Percentiles rank a stretch among this genome's conserved stretches.
These are phyloP conservation scores for Drosophila bifasciata DNA, from an alignment of 1,140 invertebrate genomes.

Conservation along the genomic window DNA sequence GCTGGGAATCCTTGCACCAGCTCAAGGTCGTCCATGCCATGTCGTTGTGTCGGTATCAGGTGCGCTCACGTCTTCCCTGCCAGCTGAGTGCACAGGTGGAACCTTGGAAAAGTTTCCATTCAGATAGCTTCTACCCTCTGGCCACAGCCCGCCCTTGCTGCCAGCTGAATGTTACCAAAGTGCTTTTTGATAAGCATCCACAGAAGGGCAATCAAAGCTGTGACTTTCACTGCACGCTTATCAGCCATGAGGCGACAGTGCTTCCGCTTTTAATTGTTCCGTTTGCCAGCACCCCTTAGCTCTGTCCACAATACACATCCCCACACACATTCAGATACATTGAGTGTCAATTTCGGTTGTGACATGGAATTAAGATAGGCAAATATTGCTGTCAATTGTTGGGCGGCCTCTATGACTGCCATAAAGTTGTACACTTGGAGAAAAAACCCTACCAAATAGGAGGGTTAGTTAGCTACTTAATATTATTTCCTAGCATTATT, in stretches of 20 bases:
- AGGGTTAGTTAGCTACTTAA: too few species aligned
- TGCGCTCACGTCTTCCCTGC: constrained; percentile 11
- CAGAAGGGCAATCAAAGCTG: constrained; percentile 36
- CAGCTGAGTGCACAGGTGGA: constrained; percentile 7
- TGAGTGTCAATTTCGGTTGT: constrained; percentile 71
- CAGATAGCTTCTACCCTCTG: constrained; percentile 1
- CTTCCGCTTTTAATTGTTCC: constrained; percentile 65
- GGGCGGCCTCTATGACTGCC: constrained; percentile 57
- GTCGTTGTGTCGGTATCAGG: constrained; percentile 6
- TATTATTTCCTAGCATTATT: too few species aligned
- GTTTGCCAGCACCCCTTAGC: constrained; percentile 66
- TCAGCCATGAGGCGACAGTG: constrained; percentile 38
- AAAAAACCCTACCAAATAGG: too few species aligned
- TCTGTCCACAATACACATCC: constrained; percentile 49
- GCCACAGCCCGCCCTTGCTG: not conserved
- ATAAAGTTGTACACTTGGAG: constrained; percentile 56
- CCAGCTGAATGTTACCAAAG: constrained; percentile 2
- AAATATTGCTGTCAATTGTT: constrained; percentile 67
- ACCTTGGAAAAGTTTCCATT: constrained; percentile 19
- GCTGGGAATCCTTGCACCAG: constrained; percentile 34
- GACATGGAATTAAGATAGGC: constrained; percentile 80
- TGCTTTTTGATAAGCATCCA: constrained; percentile 36
- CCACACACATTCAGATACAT: constrained; percentile 23
- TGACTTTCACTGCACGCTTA: constrained; percentile 33
- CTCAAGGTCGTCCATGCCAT: constrained; percentile 54